These are phyloP conservation scores for Coracopsis vasa DNA, from an alignment of 2,113 vertebrate genomes.

Conservation along the genomic window DNA sequence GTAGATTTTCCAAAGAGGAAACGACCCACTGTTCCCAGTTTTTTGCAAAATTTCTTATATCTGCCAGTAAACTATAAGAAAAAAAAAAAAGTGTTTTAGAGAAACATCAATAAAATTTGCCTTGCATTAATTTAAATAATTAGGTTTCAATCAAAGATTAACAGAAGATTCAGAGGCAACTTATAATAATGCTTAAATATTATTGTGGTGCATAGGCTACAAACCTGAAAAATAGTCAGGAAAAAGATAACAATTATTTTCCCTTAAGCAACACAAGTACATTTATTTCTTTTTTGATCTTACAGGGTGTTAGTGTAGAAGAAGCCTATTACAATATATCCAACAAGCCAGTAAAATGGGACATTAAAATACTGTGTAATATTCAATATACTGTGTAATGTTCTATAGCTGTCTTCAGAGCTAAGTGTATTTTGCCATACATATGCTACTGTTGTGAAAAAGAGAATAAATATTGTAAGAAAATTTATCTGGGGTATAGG, in stretches of 20 bases:
- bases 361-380: background rate
- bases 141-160: background rate
- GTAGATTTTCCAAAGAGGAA: constrained; percentile 95
- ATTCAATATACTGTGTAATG: background rate
- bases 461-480: background rate
- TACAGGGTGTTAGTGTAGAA: background rate
- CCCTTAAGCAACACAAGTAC: background rate
- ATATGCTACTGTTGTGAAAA: background rate
- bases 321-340: background rate
- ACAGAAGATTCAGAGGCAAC: background rate
- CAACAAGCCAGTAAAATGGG: background rate
- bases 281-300: background rate
- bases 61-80: constrained; percentile 85
- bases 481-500: background rate
- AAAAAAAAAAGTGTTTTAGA: constrained; percentile 11
- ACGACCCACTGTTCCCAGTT: constrained; percentile 97
- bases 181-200: background rate
- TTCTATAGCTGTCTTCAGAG: background rate
- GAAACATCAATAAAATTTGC: background rate
- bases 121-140: background rate
- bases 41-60: constrained; percentile 97
- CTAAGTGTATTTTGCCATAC: background rate
- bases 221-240: background rate
- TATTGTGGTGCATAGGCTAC: background rate
- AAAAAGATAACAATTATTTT: background rate